Base-by-base conservation (phyloP, 2,888 invertebrate genomes). In the Ormyrus rosae region DNA sequence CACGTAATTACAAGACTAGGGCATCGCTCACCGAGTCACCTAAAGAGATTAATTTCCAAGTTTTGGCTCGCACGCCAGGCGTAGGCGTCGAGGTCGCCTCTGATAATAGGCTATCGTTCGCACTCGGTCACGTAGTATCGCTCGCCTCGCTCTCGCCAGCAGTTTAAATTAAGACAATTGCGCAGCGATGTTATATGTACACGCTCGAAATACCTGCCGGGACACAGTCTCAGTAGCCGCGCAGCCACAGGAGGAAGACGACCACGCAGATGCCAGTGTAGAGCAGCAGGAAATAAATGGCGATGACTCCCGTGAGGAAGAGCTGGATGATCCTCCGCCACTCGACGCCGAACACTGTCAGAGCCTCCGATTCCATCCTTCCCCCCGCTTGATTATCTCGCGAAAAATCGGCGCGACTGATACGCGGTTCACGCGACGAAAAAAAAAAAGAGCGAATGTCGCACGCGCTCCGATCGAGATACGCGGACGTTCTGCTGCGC, bases 271-370 rank as follows among this genome's bases (percentile, higher is more conserved):
- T 82, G 45, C 86, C 89, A 48, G 84, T 79, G 82, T 90, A 90
- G 77, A 90, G 87, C 13, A 89, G 58, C 46, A 90, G 84, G 84
- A 90, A 89, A 82, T 90, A 90, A 76, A 87, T 85, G 8, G 88
- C 88, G 61, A 90, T 82, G 10, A 86, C 69, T 77, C 87, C 85
- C 34, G 90, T 90, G 48, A 88, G 76, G 60, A 87, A 78, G 48
- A 90, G 84, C 73, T 90, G 87, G 64, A 89, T 60, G 64, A 88
- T 83, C 78, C 90, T 85, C 76, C 83, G 82, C 74, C 71, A 76
- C 68, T 84, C 78, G 13, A 74, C 64, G 11, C 82, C 78, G 19
- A 82, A 83, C 13, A 82, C 50, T 58, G 58, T 65, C 6, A 75
- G 9, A 5, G 72, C 78, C 64, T 70, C 70, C 72, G 64, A n/a